Evolutionary conservation across 2,113 vertebrate genomes (phyloP), one percentile per base, ranked within the genome.

Genomic region (Nerophis lumbriciformis): DNA sequence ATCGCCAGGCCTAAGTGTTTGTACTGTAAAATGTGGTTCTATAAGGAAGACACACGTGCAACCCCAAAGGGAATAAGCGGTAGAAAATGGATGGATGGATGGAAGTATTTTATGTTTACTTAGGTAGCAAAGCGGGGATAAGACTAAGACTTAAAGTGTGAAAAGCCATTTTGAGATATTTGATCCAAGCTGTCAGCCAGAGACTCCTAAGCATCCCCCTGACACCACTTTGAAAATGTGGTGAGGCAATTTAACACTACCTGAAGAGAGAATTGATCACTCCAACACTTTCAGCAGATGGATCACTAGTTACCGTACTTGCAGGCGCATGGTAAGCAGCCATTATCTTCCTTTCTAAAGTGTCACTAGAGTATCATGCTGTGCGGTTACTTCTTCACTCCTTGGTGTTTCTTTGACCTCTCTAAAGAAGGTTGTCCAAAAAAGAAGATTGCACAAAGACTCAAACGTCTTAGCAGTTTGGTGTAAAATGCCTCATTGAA

Each of bases 221-320:
- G 39, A 56, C 3, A 55, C 19, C 21, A 56, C 37, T 61, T 35
- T 19, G 8, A 57, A 36, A 36, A 14, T 15, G n/a, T 16, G 9
- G 4, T 6, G 28, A 63, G 54, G 51, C 15, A 19, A 44, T 21
- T 37, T 64, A 52, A 49, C 19, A 44, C 47, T 13, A 51, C 44
- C 66, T 39, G 58, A 58, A 15, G 45, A 44, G 4, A 13, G 48
- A 11, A 36, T 59, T 13, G 39, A 59, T 64, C 55, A 59, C 44
- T 13, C 4, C 11, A 59, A 55, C 28, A 51, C 35, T 44, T 11
- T 12, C 42, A 45, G 39, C 39, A 42, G 39, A 42, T 42, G 39
- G 39, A 42, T 42, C 39, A 42, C 39, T 7, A 10, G 7, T 9
- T 42, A 42, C n/a, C n/a, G n/a, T n/a, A n/a, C 8, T 8, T 12